Evolutionary conservation across 2,888 invertebrate species (phyloP).

Genomic region (Himalopsyche japonica): DNA sequence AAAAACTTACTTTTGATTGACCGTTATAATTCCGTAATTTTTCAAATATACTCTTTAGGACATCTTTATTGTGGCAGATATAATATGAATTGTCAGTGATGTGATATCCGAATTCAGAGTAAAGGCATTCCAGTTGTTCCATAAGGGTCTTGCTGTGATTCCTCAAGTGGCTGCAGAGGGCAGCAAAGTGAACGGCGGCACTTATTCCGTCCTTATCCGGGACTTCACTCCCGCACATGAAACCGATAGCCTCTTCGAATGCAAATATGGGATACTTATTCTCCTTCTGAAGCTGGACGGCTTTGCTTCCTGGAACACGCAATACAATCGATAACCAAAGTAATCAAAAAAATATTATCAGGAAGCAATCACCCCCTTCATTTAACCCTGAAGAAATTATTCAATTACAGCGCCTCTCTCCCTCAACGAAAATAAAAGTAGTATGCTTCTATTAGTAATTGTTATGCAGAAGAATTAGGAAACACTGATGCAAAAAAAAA

Average conservation of each 20-base stretch:
- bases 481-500: too few relatives aligned
- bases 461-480: too few relatives aligned
- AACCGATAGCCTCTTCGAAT: slow-evolving; percentile 98
- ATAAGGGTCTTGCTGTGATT: slow-evolving; percentile 60
- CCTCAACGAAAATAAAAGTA: too few relatives aligned
- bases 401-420: too few relatives aligned
- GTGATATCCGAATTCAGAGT: slow-evolving; percentile 86
- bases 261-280: slow-evolving; percentile 86
- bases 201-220: slow-evolving; percentile 97
- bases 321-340: too few relatives aligned
- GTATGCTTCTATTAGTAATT: too few relatives aligned
- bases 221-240: slow-evolving; percentile 88
- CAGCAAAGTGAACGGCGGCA: slow-evolving; percentile 80
- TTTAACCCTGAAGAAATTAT: too few relatives aligned
- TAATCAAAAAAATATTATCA: too few relatives aligned
- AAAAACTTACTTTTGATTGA: slow-evolving; percentile 60
- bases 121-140: slow-evolving; percentile 74
- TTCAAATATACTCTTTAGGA: slow-evolving; percentile 77
- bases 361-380: too few relatives aligned
- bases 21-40: slow-evolving; percentile 75
- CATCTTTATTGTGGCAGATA: slow-evolving; percentile 75
- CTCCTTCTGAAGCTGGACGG: slow-evolving; percentile 69
- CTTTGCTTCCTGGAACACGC: slow-evolving; percentile 66
- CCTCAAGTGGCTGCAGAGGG: slow-evolving; percentile 73
- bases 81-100: slow-evolving; percentile 87